Percentiles rank a stretch among this genome's conserved stretches.
phyloP scores from a whole-genome alignment of 92 coral and sea anemone genomes.

The Epizoanthus ramosus region DNA sequence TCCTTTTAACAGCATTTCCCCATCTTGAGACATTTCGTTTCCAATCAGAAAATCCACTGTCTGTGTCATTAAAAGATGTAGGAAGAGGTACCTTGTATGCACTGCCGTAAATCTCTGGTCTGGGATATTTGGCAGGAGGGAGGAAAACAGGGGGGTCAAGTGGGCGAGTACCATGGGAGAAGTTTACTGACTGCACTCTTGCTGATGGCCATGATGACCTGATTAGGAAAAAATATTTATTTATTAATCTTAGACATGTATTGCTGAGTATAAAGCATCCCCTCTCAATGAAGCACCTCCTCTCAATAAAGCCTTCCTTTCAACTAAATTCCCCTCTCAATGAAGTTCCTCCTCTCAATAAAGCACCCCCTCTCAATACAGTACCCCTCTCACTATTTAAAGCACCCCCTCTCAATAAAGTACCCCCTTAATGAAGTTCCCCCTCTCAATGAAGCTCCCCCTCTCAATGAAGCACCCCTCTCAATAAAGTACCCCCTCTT shows the following conservation, averaged over 20 bases:
- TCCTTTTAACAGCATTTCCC: constrained; percentile 56
- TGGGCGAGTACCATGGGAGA: constrained; percentile 56
- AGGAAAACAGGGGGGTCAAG: constrained; percentile 68
- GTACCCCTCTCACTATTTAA: too few relatives aligned
- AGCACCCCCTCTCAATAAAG: too few relatives aligned
- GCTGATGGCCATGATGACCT: constrained; percentile 81
- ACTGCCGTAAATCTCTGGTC: constrained; percentile 6
- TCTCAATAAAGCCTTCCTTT: too few relatives aligned
- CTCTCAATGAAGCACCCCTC: too few relatives aligned
- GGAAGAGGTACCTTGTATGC: constrained; percentile 37
- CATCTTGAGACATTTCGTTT: constrained; percentile 57
- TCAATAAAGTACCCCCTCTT: too few relatives aligned
- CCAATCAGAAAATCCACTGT: constrained; percentile 89
- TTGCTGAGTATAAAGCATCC: neutral
- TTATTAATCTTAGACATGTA: neutral
- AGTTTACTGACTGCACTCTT: constrained; percentile 38
- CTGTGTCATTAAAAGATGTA: constrained; percentile 45
- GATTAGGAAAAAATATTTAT: neutral
- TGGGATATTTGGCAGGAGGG: constrained; percentile 58
- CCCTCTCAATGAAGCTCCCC: too few relatives aligned
- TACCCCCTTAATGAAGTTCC: too few relatives aligned
- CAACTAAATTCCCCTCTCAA: too few relatives aligned
- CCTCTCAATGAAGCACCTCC: too few relatives aligned
- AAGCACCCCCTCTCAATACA: too few relatives aligned
- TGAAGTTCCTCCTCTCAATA: too few relatives aligned